phyloP scores from a whole-genome alignment of 2,888 invertebrate species.

The Callinectes sapidus region DNA sequence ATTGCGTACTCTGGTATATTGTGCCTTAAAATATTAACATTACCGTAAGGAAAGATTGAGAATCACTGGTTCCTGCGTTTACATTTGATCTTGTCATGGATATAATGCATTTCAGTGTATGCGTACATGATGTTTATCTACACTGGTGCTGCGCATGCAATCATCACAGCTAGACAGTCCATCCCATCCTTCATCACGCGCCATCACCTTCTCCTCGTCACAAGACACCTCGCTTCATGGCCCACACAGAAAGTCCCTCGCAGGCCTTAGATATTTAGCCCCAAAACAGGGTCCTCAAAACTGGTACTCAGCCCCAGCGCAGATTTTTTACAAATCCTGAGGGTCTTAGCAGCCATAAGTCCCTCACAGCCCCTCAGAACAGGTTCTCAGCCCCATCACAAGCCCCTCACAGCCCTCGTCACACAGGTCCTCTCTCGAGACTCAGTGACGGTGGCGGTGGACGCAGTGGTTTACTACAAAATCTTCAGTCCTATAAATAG shows the following conservation, averaged over 20 bases:
- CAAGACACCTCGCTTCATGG: not conserved
- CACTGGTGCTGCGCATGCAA: not conserved
- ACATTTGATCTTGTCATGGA: not conserved
- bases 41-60: not conserved
- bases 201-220: not conserved
- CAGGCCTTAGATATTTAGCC: too few relatives aligned
- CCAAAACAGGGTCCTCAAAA: too few relatives aligned
- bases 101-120: not conserved
- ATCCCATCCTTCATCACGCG: not conserved
- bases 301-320: too few relatives aligned
- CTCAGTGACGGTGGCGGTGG: slow-evolving; percentile 64
- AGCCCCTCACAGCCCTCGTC: slow-evolving; percentile 3
- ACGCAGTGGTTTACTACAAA: slow-evolving; percentile 62
- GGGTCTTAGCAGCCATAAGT: too few relatives aligned
- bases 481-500: slow-evolving; percentile 48
- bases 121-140: not conserved
- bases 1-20: not conserved
- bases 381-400: not conserved
- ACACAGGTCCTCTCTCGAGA: slow-evolving; percentile 60
- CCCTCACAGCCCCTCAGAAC: not conserved
- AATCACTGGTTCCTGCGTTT: not conserved
- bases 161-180: not conserved
- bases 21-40: not conserved
- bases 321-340: too few relatives aligned
- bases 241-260: not conserved